Conservation (phyloP, 2,888 invertebrate genomes). For the Trilocha varians region DNA sequence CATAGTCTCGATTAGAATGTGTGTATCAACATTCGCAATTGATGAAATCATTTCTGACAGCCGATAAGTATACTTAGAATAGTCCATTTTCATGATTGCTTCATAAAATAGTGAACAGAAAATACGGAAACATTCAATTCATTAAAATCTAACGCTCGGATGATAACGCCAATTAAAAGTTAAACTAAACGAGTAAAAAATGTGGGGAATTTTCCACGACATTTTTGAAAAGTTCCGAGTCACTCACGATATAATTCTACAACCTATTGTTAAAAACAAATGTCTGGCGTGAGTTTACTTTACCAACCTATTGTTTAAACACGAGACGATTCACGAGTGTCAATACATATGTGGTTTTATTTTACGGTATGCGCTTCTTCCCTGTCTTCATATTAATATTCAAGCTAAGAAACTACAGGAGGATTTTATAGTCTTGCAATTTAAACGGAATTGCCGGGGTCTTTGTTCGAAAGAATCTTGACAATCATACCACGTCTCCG, state of each 20-base stretch:
- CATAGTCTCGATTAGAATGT: not conserved
- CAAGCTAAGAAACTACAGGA: constrained; percentile 15
- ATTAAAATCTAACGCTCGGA: no score
- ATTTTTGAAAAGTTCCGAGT: not conserved
- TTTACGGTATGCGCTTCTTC: not conserved
- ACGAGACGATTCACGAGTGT: not conserved
- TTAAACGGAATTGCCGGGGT: constrained; percentile 18
- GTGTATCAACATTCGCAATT: not conserved
- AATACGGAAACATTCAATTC: no score
- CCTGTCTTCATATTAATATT: constrained; percentile 21
- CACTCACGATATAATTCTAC: not conserved
- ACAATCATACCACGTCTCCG: not conserved
- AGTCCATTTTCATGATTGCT: no score
- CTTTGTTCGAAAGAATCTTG: not conserved
- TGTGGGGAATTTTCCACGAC: not conserved
- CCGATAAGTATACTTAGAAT: no score
- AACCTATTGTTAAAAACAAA: not conserved
- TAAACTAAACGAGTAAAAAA: not conserved
- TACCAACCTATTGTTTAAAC: not conserved
- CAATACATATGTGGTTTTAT: not conserved
- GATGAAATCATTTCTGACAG: not conserved
- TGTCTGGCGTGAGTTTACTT: not conserved
- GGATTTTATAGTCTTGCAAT: constrained; percentile 16
- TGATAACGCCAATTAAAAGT: no score
- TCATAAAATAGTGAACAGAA: no score